Conservation (phyloP, 2,888 invertebrate species). For the Drosophila algonquin region DNA sequence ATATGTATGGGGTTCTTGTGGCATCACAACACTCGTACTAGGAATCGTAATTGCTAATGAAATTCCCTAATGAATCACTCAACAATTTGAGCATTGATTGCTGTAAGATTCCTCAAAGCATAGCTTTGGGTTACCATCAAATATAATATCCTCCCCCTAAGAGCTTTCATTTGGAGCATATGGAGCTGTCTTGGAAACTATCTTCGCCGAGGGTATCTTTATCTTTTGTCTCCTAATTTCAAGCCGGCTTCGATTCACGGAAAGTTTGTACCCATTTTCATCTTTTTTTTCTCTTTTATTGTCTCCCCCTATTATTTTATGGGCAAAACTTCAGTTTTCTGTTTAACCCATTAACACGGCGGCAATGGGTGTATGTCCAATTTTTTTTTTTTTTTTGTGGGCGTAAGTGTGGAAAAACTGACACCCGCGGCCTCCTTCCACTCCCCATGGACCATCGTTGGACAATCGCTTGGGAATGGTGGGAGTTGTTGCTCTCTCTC, state of each 20-base stretch:
- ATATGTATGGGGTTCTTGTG: too few species aligned
- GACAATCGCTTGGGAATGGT: conserved; percentile 44
- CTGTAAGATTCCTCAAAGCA: too few species aligned
- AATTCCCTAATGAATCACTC: too few species aligned
- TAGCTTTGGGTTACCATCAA: too few species aligned
- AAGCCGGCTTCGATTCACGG: background rate
- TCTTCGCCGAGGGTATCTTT: background rate
- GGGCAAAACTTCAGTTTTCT: conserved; percentile 35
- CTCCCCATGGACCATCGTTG: conserved; percentile 33
- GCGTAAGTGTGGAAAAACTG: conserved; percentile 49
- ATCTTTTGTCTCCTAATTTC: background rate
- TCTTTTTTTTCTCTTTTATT: background rate
- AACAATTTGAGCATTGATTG: too few species aligned
- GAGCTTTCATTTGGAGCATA: too few species aligned
- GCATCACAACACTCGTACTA: too few species aligned
- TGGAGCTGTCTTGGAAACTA: too few species aligned
- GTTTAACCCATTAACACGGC: conserved; percentile 43
- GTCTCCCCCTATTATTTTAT: conserved; percentile 21
- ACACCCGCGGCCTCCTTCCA: background rate
- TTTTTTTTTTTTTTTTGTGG: conserved; percentile 37
- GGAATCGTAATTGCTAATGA: too few species aligned
- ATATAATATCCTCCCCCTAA: too few species aligned
- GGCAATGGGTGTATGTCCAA: conserved; percentile 14
- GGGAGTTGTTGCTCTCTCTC: conserved; percentile 28
- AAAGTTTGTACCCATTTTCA: background rate